Evolutionary conservation across 1,140 invertebrate genomes (phyloP), one percentile per base, ranked within the genome.

Genomic region (Sycophila sp.): DNA sequence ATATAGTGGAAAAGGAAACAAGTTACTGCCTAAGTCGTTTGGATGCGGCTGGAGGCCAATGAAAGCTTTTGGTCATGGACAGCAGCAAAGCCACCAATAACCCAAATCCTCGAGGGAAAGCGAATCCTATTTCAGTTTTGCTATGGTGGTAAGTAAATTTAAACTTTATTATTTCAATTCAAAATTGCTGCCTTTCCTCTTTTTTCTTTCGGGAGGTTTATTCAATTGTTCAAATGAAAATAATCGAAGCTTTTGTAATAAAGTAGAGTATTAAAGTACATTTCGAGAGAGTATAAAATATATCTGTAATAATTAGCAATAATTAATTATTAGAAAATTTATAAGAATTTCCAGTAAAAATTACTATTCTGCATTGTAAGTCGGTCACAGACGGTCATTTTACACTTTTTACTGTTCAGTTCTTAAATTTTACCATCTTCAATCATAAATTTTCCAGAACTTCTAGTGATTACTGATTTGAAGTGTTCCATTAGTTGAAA

Each of bases 71-170:
- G n/a, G 63, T 34, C 8, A 83, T 83, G 81, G 81, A 83, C 38
- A 38, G 75, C 4, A 76, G 67, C 32, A 78, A 71, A 66, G 40
- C 30, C 28, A 77, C 58, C 5, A 66, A 53, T 55, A 74, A 72
- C 10, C 76, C 79, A 5, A 83, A 83, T 73, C 81, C 80, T n/a
- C 71, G 79, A 15, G 77, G 75, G 42, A 76, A 72, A 22, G 76
- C 81, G 2, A 80, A 73, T 17, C n/a, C 74, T 5, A 0, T 82
- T 0, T 81, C 80, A 5, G 70, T 81, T 2, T 55, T 83, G 19
- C 24, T 79, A 5, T 83, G 80, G 79, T 80, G 78, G 80, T 81
- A 58, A 83, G 79, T 78, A 17, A 24, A 6, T 32, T 34, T 53
- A 30, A 15, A 15, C 13, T 19, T 17, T 22, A 3, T 30, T 53